Base-by-base conservation (phyloP, 1,140 invertebrate genomes). In the Notospermus geniculatus region DNA sequence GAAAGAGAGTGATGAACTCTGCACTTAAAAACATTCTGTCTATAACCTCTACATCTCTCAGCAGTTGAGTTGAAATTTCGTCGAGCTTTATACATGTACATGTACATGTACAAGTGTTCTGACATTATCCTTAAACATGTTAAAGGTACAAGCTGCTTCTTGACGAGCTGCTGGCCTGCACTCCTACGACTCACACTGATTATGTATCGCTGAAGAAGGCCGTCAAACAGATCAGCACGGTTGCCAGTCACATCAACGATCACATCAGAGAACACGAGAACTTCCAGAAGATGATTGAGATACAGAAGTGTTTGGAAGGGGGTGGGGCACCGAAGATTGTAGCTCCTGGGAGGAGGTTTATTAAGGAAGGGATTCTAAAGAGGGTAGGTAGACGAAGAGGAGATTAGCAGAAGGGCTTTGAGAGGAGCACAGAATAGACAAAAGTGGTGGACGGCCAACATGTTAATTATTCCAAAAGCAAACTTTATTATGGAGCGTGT, bases 181-280 rank as follows among this genome's bases (percentile, higher is more conserved):
- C 88, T 0, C 77, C 82, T 36, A 74, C 79, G 27, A 81, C 81
- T 29, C 86, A 89, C 67, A 78, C 81, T 65, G 87, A 89, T 67
- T 87, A 86, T 71, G 73, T 81, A 55, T 71, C 69, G 45, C 25
- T 79, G 13, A 68, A 71, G 71, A 88, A 87, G 60, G 88, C 88
- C 2, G 81, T 88, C 7, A 81, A 83, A 57, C 84, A 89, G 79
- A 85, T 90, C 41, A 85, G 87, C 72, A 84, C 84, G 43, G 86
- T 88, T 36, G 88, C 88, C 0, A 75, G 79, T 1, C 88, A 90
- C 69, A 89, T 91, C 27, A 89, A 91, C 65, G 82, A 85, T 32
- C 82, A 89, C 41, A 85, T 91, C 1, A 83, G 86, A 63, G 87
- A 90, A 65, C 87, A 89, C 67, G 88, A 90, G 73, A 86, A 89